Base-by-base conservation (phyloP, 2,888 invertebrate genomes). In the Mythimna ferrago region DNA sequence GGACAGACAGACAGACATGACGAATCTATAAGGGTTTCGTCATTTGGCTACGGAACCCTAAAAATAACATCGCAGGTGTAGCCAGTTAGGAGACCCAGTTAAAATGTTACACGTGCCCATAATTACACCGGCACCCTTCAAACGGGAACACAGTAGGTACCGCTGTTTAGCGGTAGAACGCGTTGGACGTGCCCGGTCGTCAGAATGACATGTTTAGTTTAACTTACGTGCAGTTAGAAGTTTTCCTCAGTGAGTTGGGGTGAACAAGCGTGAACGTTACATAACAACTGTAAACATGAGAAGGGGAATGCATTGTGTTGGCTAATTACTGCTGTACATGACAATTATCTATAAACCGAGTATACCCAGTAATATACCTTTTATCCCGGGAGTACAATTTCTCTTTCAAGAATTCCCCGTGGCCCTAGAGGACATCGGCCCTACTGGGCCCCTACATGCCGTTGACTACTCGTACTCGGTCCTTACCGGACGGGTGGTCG, bases 151-250 rank as follows among this genome's bases (percentile, higher is more conserved):
- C 32, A 32, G 14, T 32, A 32, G 32, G 32, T 7, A 7, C 0
- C 41, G 1, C 7, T 21, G 19, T 38, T 38, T 26, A n/a, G 10
- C n/a, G 48, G 26, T 14, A 73, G 38, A 51, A 51, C 19, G 57
- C 41, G 9, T 10, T 4, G 21, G 5, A 66, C 67, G 73, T 73
- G 73, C 41, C 57, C 3, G 1, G 41, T 21, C 21, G 35, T 44
- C 32, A 21, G 11, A 76, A 76, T 58, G 58, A 10, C 10, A 32
- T 58, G 57, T 66, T 76, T 58, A 76, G 38, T 51, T 26, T 2
- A n/a, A 48, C 10, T 38, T 60, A n/a, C 16, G 32, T 54, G 64
- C 48, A 71, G 76, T 76, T 76, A 78, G 78, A 71, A 71, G 78
- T 64, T 41, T 76, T 78, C 78, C 16, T 21, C 21, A 21, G 21